Evolutionary conservation across 2,888 invertebrate species (phyloP).

Genomic region (Noctua comes): DNA sequence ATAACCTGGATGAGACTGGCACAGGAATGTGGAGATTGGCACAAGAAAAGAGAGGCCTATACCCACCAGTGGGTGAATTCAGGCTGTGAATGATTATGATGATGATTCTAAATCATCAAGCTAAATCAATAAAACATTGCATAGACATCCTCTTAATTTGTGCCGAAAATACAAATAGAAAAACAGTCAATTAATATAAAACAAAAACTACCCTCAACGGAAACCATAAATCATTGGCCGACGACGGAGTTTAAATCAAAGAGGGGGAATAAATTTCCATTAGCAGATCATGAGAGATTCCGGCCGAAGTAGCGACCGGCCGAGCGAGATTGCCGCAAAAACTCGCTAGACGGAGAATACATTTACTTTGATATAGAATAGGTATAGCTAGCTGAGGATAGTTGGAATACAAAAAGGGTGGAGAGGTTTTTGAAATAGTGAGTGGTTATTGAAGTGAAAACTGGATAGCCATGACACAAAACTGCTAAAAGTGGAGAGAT

Average conservation of each 20-base stretch:
- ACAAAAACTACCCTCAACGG: conserved; percentile 60
- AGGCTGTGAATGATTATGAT: too few relatives aligned
- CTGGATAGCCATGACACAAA: too few relatives aligned
- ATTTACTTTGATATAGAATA: conserved; percentile 35
- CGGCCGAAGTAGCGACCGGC: conserved; percentile 62
- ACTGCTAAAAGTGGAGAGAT: too few relatives aligned
- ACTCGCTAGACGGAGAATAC: conserved; percentile 55
- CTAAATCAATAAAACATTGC: not conserved
- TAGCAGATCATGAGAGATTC: conserved; percentile 72
- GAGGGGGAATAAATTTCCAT: conserved; percentile 77
- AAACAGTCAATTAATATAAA: conserved; percentile 12
- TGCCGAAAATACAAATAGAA: not conserved
- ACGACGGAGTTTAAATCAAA: conserved; percentile 75
- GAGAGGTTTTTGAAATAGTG: not conserved
- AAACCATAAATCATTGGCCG: conserved; percentile 70
- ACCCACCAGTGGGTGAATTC: too few relatives aligned
- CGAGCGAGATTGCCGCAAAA: conserved; percentile 57
- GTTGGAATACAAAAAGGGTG: conserved; percentile 9
- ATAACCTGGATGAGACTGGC: too few relatives aligned
- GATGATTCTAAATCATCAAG: not conserved
- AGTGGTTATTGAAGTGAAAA: not conserved
- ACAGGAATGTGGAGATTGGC: too few relatives aligned
- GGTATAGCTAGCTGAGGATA: conserved; percentile 6
- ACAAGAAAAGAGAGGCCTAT: too few relatives aligned
- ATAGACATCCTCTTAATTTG: not conserved